These are phyloP conservation scores for Vimba vimba DNA, from an alignment of 2,113 vertebrate species.

Conservation along the genomic window DNA sequence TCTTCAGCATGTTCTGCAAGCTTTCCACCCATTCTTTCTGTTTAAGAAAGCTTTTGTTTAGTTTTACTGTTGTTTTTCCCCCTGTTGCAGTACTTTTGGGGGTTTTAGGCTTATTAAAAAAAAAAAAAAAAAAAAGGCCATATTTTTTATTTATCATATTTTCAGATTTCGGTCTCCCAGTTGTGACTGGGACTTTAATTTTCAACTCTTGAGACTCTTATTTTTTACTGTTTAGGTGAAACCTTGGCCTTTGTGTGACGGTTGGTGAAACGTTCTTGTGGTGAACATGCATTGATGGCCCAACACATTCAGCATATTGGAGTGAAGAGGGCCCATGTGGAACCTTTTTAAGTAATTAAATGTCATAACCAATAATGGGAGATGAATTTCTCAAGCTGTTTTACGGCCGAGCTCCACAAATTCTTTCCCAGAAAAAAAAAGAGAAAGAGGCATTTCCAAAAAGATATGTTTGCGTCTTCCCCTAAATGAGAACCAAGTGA, in stretches of 20 bases:
- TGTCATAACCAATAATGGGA: constrained; percentile 54
- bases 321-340: constrained; percentile 44
- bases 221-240: background rate
- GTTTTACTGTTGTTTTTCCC: constrained; percentile 8
- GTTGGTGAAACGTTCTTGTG: constrained; percentile 18
- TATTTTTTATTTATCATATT: background rate
- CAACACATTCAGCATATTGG: background rate
- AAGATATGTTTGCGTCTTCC: constrained; percentile 44
- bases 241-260: background rate
- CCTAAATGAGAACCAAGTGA: constrained; percentile 52
- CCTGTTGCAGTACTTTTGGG: background rate
- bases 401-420: constrained; percentile 26
- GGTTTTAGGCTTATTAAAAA: background rate
- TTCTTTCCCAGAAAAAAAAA: constrained; percentile 18
- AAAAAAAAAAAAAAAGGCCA: constrained; percentile 21
- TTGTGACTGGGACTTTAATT: too few relatives aligned
- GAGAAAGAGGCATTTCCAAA: background rate
- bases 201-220: background rate
- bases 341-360: constrained; percentile 60
- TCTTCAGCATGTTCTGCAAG: background rate
- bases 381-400: constrained; percentile 32
- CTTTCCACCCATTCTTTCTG: constrained; percentile 15
- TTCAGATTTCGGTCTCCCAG: too few relatives aligned
- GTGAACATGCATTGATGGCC: constrained; percentile 9
- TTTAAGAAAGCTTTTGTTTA: constrained; percentile 4